Percentiles rank a stretch among this genome's conserved stretches.
These are phyloP conservation scores for Drosophila jambulina DNA, from an alignment of 1,140 invertebrate genomes.

Conservation along the genomic window DNA sequence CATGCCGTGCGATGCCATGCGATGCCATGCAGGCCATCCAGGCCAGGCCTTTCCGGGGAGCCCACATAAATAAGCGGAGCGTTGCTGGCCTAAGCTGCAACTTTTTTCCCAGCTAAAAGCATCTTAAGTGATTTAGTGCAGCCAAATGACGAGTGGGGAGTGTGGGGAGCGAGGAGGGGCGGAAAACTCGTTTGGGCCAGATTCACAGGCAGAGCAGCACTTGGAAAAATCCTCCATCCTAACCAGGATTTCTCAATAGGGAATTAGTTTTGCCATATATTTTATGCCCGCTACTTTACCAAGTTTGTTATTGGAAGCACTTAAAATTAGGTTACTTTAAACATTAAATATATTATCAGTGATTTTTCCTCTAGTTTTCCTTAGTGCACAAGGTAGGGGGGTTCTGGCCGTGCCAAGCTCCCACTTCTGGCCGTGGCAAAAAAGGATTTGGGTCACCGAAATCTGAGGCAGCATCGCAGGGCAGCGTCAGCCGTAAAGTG, in stretches of 20 bases:
- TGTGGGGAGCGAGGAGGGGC: neutral
- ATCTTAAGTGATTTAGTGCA: slow-evolving; percentile 83
- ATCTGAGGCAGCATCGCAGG: slow-evolving; percentile 66
- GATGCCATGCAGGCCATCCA: slow-evolving; percentile 9
- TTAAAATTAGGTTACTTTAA: neutral
- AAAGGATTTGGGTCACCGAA: slow-evolving; percentile 80
- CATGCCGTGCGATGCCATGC: slow-evolving; percentile 4
- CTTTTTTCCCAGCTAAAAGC: slow-evolving; percentile 77
- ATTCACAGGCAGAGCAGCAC: slow-evolving; percentile 21
- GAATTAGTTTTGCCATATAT: neutral
- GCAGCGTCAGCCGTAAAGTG: slow-evolving; percentile 60
- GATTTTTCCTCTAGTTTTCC: neutral
- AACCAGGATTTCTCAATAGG: neutral
- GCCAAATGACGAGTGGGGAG: slow-evolving; percentile 52
- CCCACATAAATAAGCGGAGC: slow-evolving; percentile 66
- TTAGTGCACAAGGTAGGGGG: slow-evolving; percentile 37
- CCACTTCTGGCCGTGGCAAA: slow-evolving; percentile 52
- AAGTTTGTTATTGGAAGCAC: neutral
- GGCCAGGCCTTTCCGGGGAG: slow-evolving; percentile 24
- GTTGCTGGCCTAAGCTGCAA: slow-evolving; percentile 70
- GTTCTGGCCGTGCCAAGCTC: slow-evolving; percentile 39
- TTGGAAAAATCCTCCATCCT: slow-evolving; percentile 2
- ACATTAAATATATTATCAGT: no score
- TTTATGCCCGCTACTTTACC: no score
- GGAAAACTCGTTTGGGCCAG: slow-evolving; percentile 45